Evolutionary conservation across 1,140 invertebrate species (phyloP).

Genomic region (Drosophila grimshawi): DNA sequence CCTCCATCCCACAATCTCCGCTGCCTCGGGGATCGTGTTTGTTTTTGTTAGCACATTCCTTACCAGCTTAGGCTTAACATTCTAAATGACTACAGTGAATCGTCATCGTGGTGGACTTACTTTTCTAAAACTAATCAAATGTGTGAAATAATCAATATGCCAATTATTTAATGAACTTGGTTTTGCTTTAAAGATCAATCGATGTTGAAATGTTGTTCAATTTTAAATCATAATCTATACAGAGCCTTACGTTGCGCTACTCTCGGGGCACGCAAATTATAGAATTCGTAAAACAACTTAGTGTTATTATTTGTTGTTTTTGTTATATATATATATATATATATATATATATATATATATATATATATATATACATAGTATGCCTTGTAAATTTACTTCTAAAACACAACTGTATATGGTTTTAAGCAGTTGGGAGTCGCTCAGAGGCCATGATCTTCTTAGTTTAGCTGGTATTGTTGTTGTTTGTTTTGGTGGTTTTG

Average conservation of each 20-base stretch:
- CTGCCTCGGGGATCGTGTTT: slow-evolving; percentile 5
- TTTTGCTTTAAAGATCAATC: slow-evolving; percentile 26
- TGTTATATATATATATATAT: slow-evolving; percentile 2
- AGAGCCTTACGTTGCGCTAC: slow-evolving; percentile 31
- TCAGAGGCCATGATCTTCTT: slow-evolving; percentile 18
- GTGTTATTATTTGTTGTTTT: background rate
- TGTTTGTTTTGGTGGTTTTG: slow-evolving; percentile 63
- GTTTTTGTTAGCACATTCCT: slow-evolving; percentile 6
- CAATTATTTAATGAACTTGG: slow-evolving; percentile 23
- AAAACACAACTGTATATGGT: slow-evolving; percentile 39
- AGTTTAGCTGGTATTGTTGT: slow-evolving; percentile 38
- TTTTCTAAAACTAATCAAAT: slow-evolving; percentile 60
- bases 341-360: background rate
- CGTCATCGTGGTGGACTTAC: slow-evolving; percentile 38
- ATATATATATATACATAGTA: background rate
- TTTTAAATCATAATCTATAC: slow-evolving; percentile 59
- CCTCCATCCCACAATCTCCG: slow-evolving; percentile 7
- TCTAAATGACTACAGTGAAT: slow-evolving; percentile 68
- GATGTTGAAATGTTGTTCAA: slow-evolving; percentile 48
- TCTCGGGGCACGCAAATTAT: slow-evolving; percentile 25
- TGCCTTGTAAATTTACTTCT: slow-evolving; percentile 10
- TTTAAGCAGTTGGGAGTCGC: slow-evolving; percentile 31
- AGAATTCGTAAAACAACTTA: slow-evolving; percentile 58
- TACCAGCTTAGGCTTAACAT: slow-evolving; percentile 52
- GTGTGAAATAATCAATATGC: slow-evolving; percentile 32